Evolutionary conservation across 2,888 invertebrate species (phyloP).

Genomic region (Heliconius ethilla): DNA sequence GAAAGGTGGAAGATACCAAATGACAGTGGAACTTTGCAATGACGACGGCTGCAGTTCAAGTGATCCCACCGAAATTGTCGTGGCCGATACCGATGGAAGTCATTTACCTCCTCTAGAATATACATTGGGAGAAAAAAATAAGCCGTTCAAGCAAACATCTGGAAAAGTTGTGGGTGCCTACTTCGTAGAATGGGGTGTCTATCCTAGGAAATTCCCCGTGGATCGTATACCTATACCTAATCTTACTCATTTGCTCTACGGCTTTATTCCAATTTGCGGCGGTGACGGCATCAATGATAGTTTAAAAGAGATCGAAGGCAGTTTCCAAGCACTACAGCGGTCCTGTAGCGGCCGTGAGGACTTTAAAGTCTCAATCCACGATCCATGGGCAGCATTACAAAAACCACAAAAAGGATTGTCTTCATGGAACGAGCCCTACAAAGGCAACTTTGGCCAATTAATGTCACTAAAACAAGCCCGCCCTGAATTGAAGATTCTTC

Average conservation of each 20-base stretch:
- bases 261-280: slow-evolving; percentile 77
- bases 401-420: slow-evolving; percentile 75
- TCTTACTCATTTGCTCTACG: slow-evolving; percentile 73
- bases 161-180: slow-evolving; percentile 76
- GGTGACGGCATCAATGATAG: slow-evolving; percentile 79
- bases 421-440: slow-evolving; percentile 79
- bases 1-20: slow-evolving; percentile 74
- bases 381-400: slow-evolving; percentile 78
- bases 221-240: slow-evolving; percentile 74
- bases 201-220: slow-evolving; percentile 75
- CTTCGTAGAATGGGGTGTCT: slow-evolving; percentile 79
- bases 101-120: slow-evolving; percentile 73
- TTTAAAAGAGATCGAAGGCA: slow-evolving; percentile 77
- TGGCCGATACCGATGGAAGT: slow-evolving; percentile 78
- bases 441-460: slow-evolving; percentile 76
- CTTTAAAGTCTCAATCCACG: slow-evolving; percentile 76
- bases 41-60: slow-evolving; percentile 71
- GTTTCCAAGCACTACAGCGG: slow-evolving; percentile 75
- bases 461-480: slow-evolving; percentile 76
- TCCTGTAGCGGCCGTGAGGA: slow-evolving; percentile 77
- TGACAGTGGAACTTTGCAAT: slow-evolving; percentile 74
- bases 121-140: slow-evolving; percentile 70
- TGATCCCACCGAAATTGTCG: slow-evolving; percentile 71
- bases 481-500: slow-evolving; percentile 74
- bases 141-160: slow-evolving; percentile 75